phyloP scores from a whole-genome alignment of 92 coral and sea anemone species.

The Pocillopora grandis region DNA sequence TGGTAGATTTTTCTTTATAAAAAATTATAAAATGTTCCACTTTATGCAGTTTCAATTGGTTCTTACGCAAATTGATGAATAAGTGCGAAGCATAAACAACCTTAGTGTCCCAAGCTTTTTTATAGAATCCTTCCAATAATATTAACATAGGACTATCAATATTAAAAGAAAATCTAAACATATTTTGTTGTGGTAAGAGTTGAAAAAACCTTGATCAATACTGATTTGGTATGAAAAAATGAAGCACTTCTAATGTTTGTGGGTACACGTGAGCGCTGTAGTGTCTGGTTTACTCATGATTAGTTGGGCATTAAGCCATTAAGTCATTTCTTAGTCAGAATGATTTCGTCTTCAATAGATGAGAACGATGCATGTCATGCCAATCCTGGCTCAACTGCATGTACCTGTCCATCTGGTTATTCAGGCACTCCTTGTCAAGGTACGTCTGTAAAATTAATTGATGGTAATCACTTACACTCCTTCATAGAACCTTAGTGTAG shows the following conservation, averaged over 20 bases:
- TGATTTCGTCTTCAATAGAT: background rate
- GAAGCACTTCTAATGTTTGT: too few species aligned
- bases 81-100: too few species aligned
- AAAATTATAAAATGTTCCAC: too few species aligned
- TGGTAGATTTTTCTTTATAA: too few species aligned
- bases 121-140: background rate
- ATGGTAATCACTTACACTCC: background rate
- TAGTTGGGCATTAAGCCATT: background rate
- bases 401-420: constrained; percentile 2
- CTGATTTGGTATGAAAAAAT: too few species aligned
- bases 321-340: background rate
- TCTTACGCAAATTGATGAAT: too few species aligned
- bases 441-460: background rate
- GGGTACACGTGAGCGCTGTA: too few species aligned
- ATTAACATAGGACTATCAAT: background rate
- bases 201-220: too few species aligned
- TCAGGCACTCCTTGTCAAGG: constrained; percentile 27
- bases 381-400: background rate
- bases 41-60: too few species aligned
- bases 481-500: background rate
- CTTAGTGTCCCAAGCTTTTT: background rate
- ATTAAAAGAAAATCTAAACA: background rate
- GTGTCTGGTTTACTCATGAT: too few species aligned
- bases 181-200: too few species aligned
- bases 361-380: constrained; percentile 10